These are phyloP conservation scores for Bombus picipes DNA, from an alignment of 1,140 invertebrate genomes.

Conservation along the genomic window DNA sequence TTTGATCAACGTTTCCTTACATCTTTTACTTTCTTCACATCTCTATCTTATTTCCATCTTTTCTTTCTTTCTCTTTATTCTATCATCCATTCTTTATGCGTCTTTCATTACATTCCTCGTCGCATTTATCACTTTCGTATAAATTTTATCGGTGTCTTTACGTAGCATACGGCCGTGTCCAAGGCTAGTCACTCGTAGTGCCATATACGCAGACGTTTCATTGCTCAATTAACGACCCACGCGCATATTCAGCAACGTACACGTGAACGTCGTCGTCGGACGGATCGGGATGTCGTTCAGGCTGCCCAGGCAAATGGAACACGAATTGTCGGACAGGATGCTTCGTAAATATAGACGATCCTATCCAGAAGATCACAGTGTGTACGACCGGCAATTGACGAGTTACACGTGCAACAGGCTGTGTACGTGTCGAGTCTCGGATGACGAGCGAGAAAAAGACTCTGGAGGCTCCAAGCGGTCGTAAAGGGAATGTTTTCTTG, in stretches of 20 bases:
- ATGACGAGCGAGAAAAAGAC: conserved; percentile 22
- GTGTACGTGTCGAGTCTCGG: conserved; percentile 14
- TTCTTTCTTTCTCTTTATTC: background rate
- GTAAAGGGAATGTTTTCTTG: conserved; percentile 29
- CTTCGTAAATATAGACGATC: conserved; percentile 60
- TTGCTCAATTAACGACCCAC: conserved; percentile 66
- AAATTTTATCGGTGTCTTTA: background rate
- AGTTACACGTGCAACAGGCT: conserved; percentile 34
- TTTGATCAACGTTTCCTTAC: background rate
- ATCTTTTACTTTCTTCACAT: background rate
- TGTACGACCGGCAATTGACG: conserved; percentile 44
- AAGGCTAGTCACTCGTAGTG: background rate
- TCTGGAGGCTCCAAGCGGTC: background rate
- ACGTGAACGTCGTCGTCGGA: background rate
- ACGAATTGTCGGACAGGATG: conserved; percentile 36
- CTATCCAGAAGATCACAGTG: conserved; percentile 22
- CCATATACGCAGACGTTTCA: conserved; percentile 48
- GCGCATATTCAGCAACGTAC: background rate
- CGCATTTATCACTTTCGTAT: background rate
- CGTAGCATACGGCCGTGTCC: too few relatives aligned
- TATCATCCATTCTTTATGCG: background rate
- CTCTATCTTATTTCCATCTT: background rate
- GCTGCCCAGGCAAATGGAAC: conserved; percentile 57
- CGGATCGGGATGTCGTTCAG: conserved; percentile 31
- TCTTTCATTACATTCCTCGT: background rate